These are phyloP conservation scores for Chromoteleia sp. DNA, from an alignment of 2,888 invertebrate genomes.

Conservation along the genomic window DNA sequence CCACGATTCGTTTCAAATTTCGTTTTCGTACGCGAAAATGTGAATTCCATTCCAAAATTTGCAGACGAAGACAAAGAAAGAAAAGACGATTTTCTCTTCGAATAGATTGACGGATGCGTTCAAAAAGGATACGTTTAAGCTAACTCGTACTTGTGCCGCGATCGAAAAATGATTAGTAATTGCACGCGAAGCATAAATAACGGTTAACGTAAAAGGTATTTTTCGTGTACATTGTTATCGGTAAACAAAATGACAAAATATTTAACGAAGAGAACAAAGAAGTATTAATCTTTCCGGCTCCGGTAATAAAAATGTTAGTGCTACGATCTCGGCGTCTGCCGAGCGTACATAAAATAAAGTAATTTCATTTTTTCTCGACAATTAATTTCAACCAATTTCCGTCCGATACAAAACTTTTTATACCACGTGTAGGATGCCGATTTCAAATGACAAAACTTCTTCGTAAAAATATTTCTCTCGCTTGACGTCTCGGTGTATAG, in stretches of 20 bases:
- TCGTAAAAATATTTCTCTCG: no score
- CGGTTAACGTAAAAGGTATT: slow-evolving; percentile 6
- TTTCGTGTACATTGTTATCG: slow-evolving; percentile 32
- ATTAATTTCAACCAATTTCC: slow-evolving; percentile 52
- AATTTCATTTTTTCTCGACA: slow-evolving; percentile 38
- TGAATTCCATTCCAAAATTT: no score
- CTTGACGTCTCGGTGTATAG: no score
- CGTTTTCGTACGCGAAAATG: not conserved
- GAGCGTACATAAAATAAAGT: slow-evolving; percentile 43
- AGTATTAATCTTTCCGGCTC: slow-evolving; percentile 47
- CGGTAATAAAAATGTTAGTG: slow-evolving; percentile 48
- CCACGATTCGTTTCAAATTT: slow-evolving; percentile 1
- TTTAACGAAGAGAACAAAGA: slow-evolving; percentile 46
- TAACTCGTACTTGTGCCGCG: no score
- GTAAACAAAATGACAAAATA: slow-evolving; percentile 37
- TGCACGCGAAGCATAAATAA: slow-evolving; percentile 21
- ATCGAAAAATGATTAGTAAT: slow-evolving; percentile 14
- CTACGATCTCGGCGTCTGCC: slow-evolving; percentile 33
- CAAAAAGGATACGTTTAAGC: no score
- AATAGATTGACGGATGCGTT: no score
- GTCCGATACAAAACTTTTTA: slow-evolving; percentile 21
- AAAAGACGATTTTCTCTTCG: no score
- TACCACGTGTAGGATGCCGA: not conserved
- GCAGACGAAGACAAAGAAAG: no score
- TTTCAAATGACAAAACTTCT: not conserved